Conservation (phyloP, 2,888 invertebrate species). For the Maniola hyperantus region DNA sequence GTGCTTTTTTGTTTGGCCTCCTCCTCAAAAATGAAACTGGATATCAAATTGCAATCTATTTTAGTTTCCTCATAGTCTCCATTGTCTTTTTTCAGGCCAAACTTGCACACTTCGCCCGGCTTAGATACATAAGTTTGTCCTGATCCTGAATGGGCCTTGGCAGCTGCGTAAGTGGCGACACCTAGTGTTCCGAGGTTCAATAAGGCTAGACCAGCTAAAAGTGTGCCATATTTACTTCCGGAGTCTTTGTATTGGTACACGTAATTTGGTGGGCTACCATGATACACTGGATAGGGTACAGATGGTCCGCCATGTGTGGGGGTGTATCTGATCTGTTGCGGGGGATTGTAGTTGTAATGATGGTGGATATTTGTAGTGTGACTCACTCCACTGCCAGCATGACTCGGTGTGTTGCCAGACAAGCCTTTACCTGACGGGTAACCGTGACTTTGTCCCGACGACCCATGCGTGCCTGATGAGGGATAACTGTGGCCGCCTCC, state of each 20-base stretch:
- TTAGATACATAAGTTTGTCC: conserved; percentile 54
- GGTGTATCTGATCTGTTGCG: conserved; percentile 64
- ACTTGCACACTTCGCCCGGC: conserved; percentile 70
- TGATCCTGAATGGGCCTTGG: conserved; percentile 40
- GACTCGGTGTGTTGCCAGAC: conserved; percentile 43
- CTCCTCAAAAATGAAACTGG: conserved; percentile 66
- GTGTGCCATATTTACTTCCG: conserved; percentile 71
- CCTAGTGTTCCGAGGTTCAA: conserved; percentile 70
- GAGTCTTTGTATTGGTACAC: conserved; percentile 72
- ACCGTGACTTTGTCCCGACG: conserved; percentile 32
- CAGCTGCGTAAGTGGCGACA: conserved; percentile 55
- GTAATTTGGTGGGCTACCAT: conserved; percentile 64
- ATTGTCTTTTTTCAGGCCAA: conserved; percentile 67
- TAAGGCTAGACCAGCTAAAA: conserved; percentile 68
- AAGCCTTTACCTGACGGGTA: conserved; percentile 47
- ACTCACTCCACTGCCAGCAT: conserved; percentile 37
- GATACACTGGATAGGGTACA: conserved; percentile 66
- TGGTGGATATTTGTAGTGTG: conserved; percentile 58
- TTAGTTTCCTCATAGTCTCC: conserved; percentile 72
- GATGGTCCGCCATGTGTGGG: conserved; percentile 58
- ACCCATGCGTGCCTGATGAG: conserved; percentile 38
- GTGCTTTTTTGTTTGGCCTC: conserved; percentile 43
- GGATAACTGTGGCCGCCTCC: conserved; percentile 46
- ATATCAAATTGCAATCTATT: conserved; percentile 70
- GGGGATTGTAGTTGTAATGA: conserved; percentile 69